Base-by-base conservation (phyloP, 2,113 vertebrate species). In the Nansenia antarctica region DNA sequence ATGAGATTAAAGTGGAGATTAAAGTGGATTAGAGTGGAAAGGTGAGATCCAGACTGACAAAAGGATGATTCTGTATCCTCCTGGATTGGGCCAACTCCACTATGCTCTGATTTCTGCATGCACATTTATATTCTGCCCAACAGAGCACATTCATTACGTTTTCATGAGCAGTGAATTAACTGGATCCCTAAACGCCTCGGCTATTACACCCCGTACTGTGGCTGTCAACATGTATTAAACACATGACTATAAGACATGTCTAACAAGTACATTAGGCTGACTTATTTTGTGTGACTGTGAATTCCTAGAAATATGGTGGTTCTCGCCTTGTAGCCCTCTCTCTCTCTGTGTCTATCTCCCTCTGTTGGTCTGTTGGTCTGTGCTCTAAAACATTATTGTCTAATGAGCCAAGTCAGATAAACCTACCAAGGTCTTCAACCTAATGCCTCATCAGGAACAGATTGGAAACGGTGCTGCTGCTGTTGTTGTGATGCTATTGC, bases 111-210 rank as follows among this genome's bases (percentile, higher is more conserved):
- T 55, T 30, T 60, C 62, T 31, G 49, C 55, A 62, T 79, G n/a
- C 71, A 62, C 77, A 85, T 86, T 82, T 77, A 83, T 81, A 86
- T 86, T 81, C 82, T 49, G 65, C 60, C 69, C 77, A 67, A 76
- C 32, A 26, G 73, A 83, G 75, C 83, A 57, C 62, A 80, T 80
- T 82, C 81, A 85, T 89, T 76, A 90, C 86, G 86, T 80, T 82
- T 89, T 89, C 82, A 88, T 88, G 80, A 88, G 77, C 64, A 80
- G 70, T 88, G 86, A 82, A 87, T 86, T 82, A 80, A 84, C 88
- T 87, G 82, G 81, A 81, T 85, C 78, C 69, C 74, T 79, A 78
- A 81, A 83, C 83, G 83, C 76, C 80, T 69, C 70, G 12, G 75
- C 82, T 78, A 78, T 86, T 86, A 83, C 76, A 73, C 62, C 62